phyloP scores from a whole-genome alignment of 2,113 vertebrate species.

The Hepsetus odoe region DNA sequence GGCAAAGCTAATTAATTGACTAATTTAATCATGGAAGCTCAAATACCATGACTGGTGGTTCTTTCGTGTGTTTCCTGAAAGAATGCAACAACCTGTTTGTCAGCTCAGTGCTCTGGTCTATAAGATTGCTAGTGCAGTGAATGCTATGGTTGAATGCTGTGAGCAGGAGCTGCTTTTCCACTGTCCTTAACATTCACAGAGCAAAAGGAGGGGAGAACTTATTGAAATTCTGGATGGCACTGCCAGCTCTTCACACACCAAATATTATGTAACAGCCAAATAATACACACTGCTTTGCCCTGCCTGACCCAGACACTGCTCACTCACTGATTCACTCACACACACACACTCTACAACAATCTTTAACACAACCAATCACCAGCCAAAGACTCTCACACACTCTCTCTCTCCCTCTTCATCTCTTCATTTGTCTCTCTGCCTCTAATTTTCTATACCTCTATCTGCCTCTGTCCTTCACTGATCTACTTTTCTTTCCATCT shows the following conservation, averaged over 20 bases:
- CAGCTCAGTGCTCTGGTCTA: too few species aligned
- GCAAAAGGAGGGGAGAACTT: constrained; percentile 29
- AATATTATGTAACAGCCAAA: constrained; percentile 67
- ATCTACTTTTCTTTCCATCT: neutral
- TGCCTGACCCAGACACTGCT: neutral
- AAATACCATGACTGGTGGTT: too few species aligned
- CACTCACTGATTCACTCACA: constrained; percentile 31
- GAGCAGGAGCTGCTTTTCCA: neutral
- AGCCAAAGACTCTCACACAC: neutral
- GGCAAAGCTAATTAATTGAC: too few species aligned
- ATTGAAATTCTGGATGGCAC: constrained; percentile 58
- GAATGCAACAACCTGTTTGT: too few species aligned
- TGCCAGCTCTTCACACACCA: constrained; percentile 55
- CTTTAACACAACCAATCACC: too few species aligned
- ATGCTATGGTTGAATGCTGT: too few species aligned
- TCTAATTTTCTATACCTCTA: neutral
- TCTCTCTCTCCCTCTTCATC: neutral
- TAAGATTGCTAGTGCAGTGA: too few species aligned
- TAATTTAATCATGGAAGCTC: too few species aligned
- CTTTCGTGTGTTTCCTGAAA: too few species aligned
- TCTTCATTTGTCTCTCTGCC: neutral
- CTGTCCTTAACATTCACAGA: constrained; percentile 10
- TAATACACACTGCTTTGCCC: constrained; percentile 41
- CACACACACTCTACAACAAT: too few species aligned
- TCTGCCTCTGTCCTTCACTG: neutral